These are phyloP conservation scores for Pemphredon lugubris DNA, from an alignment of 2,888 invertebrate species.

Conservation along the genomic window DNA sequence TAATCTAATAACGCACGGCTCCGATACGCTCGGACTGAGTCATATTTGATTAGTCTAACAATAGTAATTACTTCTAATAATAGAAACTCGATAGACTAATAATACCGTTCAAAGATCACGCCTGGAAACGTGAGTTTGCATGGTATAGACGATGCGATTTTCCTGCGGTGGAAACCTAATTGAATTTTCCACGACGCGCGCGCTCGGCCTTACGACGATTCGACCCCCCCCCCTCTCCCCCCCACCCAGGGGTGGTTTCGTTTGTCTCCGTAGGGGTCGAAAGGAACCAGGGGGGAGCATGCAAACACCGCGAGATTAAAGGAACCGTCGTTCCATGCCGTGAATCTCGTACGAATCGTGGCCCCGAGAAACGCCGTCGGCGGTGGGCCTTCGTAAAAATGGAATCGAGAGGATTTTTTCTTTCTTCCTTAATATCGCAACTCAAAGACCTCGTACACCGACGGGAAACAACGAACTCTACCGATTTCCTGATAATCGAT, in stretches of 20 bases:
- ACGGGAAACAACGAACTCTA: neutral
- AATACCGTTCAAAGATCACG: neutral
- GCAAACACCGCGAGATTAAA: conserved; percentile 81
- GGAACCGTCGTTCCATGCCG: conserved; percentile 70
- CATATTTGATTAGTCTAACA: conserved; percentile 1
- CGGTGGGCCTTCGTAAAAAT: conserved; percentile 45
- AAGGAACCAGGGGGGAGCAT: conserved; percentile 70
- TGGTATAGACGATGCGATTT: conserved; percentile 17
- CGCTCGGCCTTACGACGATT: conserved; percentile 48
- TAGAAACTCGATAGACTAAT: neutral
- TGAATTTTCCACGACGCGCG: conserved; percentile 69
- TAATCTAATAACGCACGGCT: neutral
- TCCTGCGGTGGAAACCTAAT: conserved; percentile 57
- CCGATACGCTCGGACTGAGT: neutral
- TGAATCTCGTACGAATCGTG: conserved; percentile 52
- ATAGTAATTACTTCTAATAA: neutral
- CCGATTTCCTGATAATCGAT: neutral
- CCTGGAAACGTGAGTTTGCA: neutral
- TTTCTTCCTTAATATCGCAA: conserved; percentile 65
- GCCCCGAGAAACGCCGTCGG: conserved; percentile 57
- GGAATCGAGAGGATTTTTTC: conserved; percentile 56
- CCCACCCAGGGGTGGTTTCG: conserved; percentile 61
- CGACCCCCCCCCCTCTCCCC: conserved; percentile 36
- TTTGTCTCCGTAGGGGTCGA: conserved; percentile 66
- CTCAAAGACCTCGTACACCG: neutral